phyloP scores from a whole-genome alignment of 2,888 invertebrate genomes.

The Galerucella calmariensis region DNA sequence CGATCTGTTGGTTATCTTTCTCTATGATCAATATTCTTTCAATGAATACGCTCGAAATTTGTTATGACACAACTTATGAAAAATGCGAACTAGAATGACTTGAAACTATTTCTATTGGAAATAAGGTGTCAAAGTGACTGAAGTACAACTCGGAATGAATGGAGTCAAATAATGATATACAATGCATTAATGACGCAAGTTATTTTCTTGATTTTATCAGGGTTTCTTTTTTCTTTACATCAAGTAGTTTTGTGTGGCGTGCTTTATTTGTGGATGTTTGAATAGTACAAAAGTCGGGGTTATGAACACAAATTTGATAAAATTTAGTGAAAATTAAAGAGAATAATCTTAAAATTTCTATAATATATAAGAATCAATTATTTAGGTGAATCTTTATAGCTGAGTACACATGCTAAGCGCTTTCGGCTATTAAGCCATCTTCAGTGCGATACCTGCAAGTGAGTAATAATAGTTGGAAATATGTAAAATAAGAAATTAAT shows the following conservation, averaged over 20 bases:
- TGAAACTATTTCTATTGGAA: constrained; percentile 49
- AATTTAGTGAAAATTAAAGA: background rate
- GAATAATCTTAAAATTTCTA: background rate
- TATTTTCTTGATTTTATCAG: constrained; percentile 21
- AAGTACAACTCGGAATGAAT: constrained; percentile 29
- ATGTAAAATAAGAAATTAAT: too few relatives aligned
- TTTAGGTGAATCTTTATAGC: too few relatives aligned
- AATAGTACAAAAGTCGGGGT: background rate
- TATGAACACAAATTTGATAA: background rate
- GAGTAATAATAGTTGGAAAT: too few relatives aligned
- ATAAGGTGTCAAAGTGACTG: constrained; percentile 54
- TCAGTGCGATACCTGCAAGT: too few relatives aligned
- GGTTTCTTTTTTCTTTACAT: background rate
- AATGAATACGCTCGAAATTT: constrained; percentile 56
- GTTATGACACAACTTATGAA: constrained; percentile 57
- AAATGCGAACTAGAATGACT: constrained; percentile 57
- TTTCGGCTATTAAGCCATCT: too few relatives aligned
- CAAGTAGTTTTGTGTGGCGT: background rate
- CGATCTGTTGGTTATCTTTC: constrained; percentile 17
- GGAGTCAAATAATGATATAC: constrained; percentile 29
- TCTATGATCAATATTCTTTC: constrained; percentile 48
- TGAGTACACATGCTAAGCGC: too few relatives aligned
- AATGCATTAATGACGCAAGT: constrained; percentile 26
- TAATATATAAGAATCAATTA: too few relatives aligned
- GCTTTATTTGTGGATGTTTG: background rate